Evolutionary conservation across 2,797 vertebrate genomes (phyloP), one percentile per base, ranked within the genome.

Genomic region (Momotus momota): DNA sequence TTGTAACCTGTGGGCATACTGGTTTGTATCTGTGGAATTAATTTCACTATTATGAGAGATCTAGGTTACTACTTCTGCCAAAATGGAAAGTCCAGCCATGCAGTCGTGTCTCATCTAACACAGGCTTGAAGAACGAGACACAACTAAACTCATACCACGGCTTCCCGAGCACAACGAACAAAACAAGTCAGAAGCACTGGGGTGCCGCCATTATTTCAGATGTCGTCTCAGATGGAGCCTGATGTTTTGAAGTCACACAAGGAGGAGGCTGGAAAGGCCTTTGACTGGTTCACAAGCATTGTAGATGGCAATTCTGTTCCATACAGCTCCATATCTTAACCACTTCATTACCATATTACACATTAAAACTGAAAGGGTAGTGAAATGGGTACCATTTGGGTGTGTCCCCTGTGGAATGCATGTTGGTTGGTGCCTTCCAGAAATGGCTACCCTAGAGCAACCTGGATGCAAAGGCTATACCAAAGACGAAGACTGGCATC

Each of bases 401-500:
- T 75, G 40, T 21, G 17, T 55, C 55, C 48, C 27, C 14, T 25
- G 10, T 45, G 20, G 31, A 90, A 18, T 0, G 0, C 0, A 0
- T 15, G 7, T 57, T 35, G 16, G 18, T 27, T 43, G 16, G 15
- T 62, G 15, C 35, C 27, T 80, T 83, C 49, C 45, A 83, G 26
- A 61, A 84, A 10, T 14, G 9, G 5, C 54, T 16, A 35, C 35
- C 35, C 35, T 35, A 35, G 35, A 35, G 35, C 35, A 35, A 35
- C 35, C 35, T 35, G 35, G 29, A 21, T 51, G 21, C 16, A 77
- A 65, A 60, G 41, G 55, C 35, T 22, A 2, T 40, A 55, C 17
- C 27, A 26, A 54, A 75, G 60, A 27, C 23, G 13, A 26, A 54
- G 27, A 54, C 10, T 4, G 0, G 7, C 35, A 61, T 3, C 14